Evolutionary conservation across 1,140 invertebrate species (phyloP).

Genomic region (Drosophila equinoxialis): DNA sequence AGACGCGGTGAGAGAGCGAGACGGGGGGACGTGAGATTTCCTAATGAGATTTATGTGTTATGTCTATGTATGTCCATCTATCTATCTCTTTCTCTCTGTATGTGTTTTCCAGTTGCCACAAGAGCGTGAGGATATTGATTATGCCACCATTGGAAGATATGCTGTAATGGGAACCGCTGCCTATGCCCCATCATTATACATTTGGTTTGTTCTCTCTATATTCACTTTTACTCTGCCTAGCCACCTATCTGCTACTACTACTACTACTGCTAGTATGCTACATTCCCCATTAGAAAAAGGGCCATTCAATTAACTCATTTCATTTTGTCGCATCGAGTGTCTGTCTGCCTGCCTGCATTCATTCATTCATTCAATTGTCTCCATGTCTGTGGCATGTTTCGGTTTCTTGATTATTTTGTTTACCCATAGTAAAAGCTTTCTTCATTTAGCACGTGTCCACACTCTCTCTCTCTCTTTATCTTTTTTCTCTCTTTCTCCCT

Average conservation of each 20-base stretch:
- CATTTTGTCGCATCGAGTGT: constrained; percentile 16
- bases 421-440: constrained; percentile 46
- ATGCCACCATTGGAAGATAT: constrained; percentile 84
- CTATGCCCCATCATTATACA: constrained; percentile 86
- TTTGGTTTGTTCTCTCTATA: constrained; percentile 84
- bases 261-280: background rate
- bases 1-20: background rate
- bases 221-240: background rate
- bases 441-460: constrained; percentile 52
- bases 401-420: constrained; percentile 50
- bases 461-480: constrained; percentile 23
- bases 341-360: background rate
- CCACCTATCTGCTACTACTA: background rate
- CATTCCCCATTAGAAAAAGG: background rate
- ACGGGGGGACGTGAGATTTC: constrained; percentile 6
- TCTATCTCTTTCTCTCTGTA: background rate
- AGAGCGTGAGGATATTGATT: constrained; percentile 84
- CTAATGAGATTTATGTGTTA: constrained; percentile 50
- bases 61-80: constrained; percentile 13
- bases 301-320: constrained; percentile 17
- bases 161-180: constrained; percentile 85
- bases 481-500: constrained; percentile 34
- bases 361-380: constrained; percentile 56
- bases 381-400: constrained; percentile 56
- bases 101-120: constrained; percentile 41